Conservation (phyloP, 2,113 vertebrate species). For the Pedetes capensis region DNA sequence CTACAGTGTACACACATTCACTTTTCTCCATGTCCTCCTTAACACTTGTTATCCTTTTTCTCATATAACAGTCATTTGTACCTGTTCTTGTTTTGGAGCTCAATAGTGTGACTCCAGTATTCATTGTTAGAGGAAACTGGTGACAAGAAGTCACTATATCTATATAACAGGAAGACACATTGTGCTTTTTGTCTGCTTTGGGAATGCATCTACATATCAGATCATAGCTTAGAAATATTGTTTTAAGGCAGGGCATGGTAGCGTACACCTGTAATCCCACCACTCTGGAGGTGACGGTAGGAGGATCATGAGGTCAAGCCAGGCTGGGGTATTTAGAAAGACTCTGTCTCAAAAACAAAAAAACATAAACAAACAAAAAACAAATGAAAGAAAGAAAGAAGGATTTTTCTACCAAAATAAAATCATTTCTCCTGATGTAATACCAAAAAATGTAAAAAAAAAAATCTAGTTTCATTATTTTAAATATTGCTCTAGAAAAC, state of each 20-base stretch:
- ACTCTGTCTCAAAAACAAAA: too few relatives aligned
- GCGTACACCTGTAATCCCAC: too few relatives aligned
- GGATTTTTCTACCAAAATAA: not conserved
- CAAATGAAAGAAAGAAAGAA: not conserved
- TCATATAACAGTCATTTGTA: not conserved
- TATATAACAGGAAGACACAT: not conserved
- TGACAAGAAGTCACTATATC: too few relatives aligned
- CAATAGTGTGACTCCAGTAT: not conserved
- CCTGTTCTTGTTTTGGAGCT: not conserved
- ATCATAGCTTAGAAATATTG: not conserved
- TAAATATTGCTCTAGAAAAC: not conserved
- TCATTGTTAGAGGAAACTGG: not conserved
- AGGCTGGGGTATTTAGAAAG: too few relatives aligned
- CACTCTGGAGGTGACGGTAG: too few relatives aligned
- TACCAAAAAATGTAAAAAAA: not conserved
- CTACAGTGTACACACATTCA: too few relatives aligned
- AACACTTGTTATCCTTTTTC: not conserved
- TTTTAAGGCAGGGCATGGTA: not conserved
- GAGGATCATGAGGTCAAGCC: too few relatives aligned
- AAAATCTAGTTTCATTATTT: not conserved
- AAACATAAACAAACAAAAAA: not conserved
- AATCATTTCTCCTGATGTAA: not conserved
- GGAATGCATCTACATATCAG: not conserved
- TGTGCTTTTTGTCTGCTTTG: not conserved
- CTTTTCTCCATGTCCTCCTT: not conserved